These are phyloP conservation scores for Alfaro cultratus DNA, from an alignment of 2,797 vertebrate species.

Conservation along the genomic window DNA sequence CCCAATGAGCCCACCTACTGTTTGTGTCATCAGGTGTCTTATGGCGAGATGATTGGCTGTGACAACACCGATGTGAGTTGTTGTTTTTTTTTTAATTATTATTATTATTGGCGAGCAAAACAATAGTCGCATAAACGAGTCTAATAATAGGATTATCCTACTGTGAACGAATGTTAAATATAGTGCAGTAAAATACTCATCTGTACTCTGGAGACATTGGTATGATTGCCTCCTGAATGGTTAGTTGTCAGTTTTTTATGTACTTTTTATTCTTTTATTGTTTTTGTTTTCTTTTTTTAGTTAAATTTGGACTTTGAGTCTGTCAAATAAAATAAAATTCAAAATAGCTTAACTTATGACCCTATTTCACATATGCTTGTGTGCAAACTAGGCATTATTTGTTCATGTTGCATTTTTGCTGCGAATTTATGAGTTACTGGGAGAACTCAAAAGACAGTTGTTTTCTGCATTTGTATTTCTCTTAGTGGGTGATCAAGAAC, in stretches of 20 bases:
- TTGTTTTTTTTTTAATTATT: too few species aligned
- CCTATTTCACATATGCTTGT: not conserved
- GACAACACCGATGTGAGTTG: slow-evolving; percentile 96
- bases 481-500: not conserved
- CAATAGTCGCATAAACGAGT: too few species aligned
- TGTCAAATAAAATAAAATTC: too few species aligned
- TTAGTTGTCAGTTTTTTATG: too few species aligned
- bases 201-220: too few species aligned
- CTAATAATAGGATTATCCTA: too few species aligned
- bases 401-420: not conserved
- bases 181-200: too few species aligned
- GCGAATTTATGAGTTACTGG: not conserved
- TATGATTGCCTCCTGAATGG: too few species aligned
- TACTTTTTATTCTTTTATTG: too few species aligned
- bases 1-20: slow-evolving; percentile 99
- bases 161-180: too few species aligned
- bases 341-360: not conserved
- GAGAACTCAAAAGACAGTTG: not conserved
- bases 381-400: not conserved
- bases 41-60: slow-evolving; percentile 99
- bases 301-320: too few species aligned
- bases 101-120: not conserved
- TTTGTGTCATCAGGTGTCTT: slow-evolving; percentile 98
- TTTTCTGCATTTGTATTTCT: not conserved
- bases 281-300: too few species aligned